phyloP scores from a whole-genome alignment of 30 jellyfish, hydroid and myxozoan species.

The Rhopilema esculentum region DNA sequence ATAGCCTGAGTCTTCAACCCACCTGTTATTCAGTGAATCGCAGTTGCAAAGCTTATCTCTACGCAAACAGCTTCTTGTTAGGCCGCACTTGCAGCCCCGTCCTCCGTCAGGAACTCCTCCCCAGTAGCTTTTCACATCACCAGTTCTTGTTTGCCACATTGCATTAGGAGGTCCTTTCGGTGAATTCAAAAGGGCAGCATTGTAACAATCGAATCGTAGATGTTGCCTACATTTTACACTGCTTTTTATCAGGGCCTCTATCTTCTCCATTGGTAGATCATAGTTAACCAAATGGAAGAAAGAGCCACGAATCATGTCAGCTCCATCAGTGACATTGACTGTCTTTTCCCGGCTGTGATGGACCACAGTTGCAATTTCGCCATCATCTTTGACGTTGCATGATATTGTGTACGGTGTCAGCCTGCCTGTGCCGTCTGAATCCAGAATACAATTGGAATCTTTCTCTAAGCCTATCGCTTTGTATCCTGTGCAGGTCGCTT shows the following conservation, averaged over 20 bases:
- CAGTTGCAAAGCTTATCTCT: constrained; percentile 84
- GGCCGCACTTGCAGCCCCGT: constrained; percentile 90
- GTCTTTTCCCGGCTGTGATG: constrained; percentile 69
- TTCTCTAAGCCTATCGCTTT: constrained; percentile 46
- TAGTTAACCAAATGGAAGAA: constrained; percentile 68
- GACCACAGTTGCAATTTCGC: constrained; percentile 56
- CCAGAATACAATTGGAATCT: constrained; percentile 63
- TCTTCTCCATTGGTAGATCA: constrained; percentile 69
- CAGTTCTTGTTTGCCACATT: constrained; percentile 78
- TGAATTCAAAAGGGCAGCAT: constrained; percentile 72
- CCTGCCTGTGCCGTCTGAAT: constrained; percentile 81
- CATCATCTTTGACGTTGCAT: constrained; percentile 44
- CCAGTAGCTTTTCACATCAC: constrained; percentile 80
- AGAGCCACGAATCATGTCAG: constrained; percentile 49
- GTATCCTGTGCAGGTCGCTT: constrained; percentile 76
- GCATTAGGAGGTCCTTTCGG: constrained; percentile 90
- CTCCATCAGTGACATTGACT: constrained; percentile 69
- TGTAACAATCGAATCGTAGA: constrained; percentile 77
- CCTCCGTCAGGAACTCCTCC: constrained; percentile 92
- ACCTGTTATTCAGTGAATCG: constrained; percentile 75
- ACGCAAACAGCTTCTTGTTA: constrained; percentile 71
- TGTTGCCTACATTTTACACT: constrained; percentile 80
- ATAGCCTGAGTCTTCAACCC: constrained; percentile 89
- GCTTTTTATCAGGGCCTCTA: constrained; percentile 75
- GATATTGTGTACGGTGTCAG: constrained; percentile 73